Base-by-base conservation (phyloP, 2,797 vertebrate species). In the Mus spretus region DNA sequence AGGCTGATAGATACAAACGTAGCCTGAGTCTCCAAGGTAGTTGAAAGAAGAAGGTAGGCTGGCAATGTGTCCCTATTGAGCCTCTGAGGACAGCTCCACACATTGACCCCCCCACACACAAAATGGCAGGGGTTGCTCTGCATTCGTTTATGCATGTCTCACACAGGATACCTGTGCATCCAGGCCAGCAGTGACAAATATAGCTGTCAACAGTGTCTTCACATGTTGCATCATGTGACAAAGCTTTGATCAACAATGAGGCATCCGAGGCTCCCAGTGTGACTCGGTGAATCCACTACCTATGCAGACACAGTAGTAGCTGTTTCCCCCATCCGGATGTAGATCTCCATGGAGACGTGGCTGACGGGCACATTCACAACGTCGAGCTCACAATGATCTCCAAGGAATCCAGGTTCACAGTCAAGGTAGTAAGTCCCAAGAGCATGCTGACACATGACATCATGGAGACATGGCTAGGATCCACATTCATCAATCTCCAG, bases 111-210 rank as follows among this genome's bases (percentile, higher is more conserved):
- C 98, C 2, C 37, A 2, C 37, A 2, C 98, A 0, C 28, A 17
- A 99, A 59, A 80, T 97, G 93, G 97, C 99, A 99, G 34, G 99
- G 99, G 91, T 95, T 97, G 94, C 99, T 99, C 55, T 87, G 91
- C 99, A 99, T 97, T 99, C 99, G 0, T 12, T 96, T 67, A 99
- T 83, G 95, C 99, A 98, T 0, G 96, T 96, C 97, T 72, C 70
- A 72, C 70, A 20, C 70, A 72, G 17, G n/a, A n/a, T 1, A 72
- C 70, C 70, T 37, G 8, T 37, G 70, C 17, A 20, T 72, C 34
- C n/a, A 72, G 70, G 70, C 17, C 70, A 72, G 70, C 70, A 72
- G n/a, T 72, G 70, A 72, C n/a, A 37, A 37, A 37, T 10, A 37
- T 0, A 37, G n/a, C n/a, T 72, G n/a, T 72, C 17, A 20, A 72